A percentile compares a stretch with the other conserved stretches of the same genome.
phyloP scores from a whole-genome alignment of 2,888 invertebrate species.

The Panorpa germanica region DNA sequence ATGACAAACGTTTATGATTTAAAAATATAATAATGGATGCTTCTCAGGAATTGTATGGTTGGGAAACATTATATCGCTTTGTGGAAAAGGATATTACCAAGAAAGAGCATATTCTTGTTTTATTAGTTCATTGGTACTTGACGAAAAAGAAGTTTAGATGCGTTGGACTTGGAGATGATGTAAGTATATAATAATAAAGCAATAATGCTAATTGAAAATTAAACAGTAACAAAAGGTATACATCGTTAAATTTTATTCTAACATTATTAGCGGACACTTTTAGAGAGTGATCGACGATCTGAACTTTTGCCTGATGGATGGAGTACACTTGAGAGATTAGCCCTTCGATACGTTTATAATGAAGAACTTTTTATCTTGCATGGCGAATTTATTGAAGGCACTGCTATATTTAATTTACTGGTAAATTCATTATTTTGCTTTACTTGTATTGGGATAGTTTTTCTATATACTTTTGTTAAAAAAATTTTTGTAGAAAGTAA shows the following conservation, averaged over 20 bases:
- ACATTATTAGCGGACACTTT: too few relatives aligned
- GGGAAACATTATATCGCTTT: conserved; percentile 42
- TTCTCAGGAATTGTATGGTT: conserved; percentile 35
- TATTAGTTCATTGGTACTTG: conserved; percentile 36
- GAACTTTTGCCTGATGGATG: conserved; percentile 60
- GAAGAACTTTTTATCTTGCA: conserved; percentile 45
- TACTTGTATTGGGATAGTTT: too few relatives aligned
- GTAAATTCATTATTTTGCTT: too few relatives aligned
- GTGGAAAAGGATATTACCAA: conserved; percentile 35
- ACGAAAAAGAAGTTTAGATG: conserved; percentile 34
- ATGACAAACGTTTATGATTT: conserved; percentile 1
- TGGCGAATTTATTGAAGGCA: conserved; percentile 37
- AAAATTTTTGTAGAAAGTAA: too few relatives aligned
- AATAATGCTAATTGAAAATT: too few relatives aligned
- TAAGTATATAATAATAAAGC: too few relatives aligned
- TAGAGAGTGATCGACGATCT: conserved; percentile 36
- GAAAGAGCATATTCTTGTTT: conserved; percentile 43
- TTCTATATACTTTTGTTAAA: too few relatives aligned
- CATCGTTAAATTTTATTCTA: too few relatives aligned
- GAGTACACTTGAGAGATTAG: conserved; percentile 50
- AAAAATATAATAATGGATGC: neutral
- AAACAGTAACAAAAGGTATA: too few relatives aligned
- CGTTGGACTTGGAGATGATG: conserved; percentile 35
- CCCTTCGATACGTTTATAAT: conserved; percentile 50
- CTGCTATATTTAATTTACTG: conserved; percentile 44